phyloP scores from a whole-genome alignment of 1,140 invertebrate species.

The Macrotrachela quadricornifera region DNA sequence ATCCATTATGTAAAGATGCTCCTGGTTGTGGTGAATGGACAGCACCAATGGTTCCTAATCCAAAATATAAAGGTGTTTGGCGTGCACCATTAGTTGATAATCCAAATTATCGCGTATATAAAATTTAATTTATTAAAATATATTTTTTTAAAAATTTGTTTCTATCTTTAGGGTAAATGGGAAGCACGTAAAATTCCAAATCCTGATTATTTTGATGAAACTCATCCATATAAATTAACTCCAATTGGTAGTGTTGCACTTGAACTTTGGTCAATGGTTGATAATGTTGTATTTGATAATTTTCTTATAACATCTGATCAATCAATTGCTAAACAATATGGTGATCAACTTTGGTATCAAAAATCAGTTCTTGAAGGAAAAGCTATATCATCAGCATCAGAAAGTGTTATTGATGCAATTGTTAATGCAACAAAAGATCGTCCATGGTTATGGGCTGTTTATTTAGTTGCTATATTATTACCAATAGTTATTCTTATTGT shows the following conservation, averaged over 20 bases:
- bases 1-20: slow-evolving; percentile 60
- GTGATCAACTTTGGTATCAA: slow-evolving; percentile 57
- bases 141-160: not conserved
- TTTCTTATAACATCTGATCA: slow-evolving; percentile 68
- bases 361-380: slow-evolving; percentile 44
- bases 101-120: slow-evolving; percentile 52
- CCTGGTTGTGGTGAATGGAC: slow-evolving; percentile 78
- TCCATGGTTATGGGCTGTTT: slow-evolving; percentile 71
- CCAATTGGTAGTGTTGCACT: slow-evolving; percentile 55
- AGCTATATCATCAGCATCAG: slow-evolving; percentile 34
- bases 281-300: slow-evolving; percentile 66
- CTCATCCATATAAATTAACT: slow-evolving; percentile 49
- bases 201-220: slow-evolving; percentile 76
- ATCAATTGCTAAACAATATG: slow-evolving; percentile 52
- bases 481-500: slow-evolving; percentile 54
- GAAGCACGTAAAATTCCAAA: slow-evolving; percentile 60
- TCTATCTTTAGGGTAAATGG: slow-evolving; percentile 62
- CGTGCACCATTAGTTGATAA: slow-evolving; percentile 67
- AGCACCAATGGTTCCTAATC: slow-evolving; percentile 65
- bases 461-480: slow-evolving; percentile 54
- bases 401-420: slow-evolving; percentile 52
- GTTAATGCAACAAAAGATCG: slow-evolving; percentile 59
- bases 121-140: not conserved
- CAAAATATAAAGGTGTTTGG: slow-evolving; percentile 57
- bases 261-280: slow-evolving; percentile 93